phyloP scores from a whole-genome alignment of 2,888 invertebrate species.

The Ellobium chinense region DNA sequence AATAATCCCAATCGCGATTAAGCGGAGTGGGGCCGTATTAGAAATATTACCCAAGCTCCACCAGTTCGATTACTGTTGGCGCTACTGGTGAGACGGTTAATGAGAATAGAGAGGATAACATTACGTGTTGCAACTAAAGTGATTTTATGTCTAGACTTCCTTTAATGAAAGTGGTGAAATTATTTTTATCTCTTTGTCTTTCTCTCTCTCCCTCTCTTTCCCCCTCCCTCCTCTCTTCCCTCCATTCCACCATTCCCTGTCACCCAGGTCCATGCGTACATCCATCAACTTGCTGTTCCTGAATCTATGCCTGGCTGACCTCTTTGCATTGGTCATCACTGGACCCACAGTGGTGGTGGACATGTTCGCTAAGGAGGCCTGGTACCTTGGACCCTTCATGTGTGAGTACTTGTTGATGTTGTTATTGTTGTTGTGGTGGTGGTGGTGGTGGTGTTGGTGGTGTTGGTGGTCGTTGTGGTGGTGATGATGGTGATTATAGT shows the following conservation, averaged over 20 bases:
- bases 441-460: no score
- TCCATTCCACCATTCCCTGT: neutral
- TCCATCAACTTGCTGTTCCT: slow-evolving; percentile 96
- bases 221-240: neutral
- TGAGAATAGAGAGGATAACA: no score
- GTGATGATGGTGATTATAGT: slow-evolving; percentile 95
- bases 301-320: slow-evolving; percentile 94
- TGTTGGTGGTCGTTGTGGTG: no score
- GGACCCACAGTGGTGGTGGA: slow-evolving; percentile 95
- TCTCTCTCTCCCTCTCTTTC: neutral
- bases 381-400: slow-evolving; percentile 94
- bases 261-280: slow-evolving; percentile 84
- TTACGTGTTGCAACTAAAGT: no score
- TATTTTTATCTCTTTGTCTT: no score
- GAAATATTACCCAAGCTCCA: no score
- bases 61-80: no score
- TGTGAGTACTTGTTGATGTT: slow-evolving; percentile 87
- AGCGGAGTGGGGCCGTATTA: no score
- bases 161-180: no score
- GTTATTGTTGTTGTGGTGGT: neutral
- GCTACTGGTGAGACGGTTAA: no score
- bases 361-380: slow-evolving; percentile 93
- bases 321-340: slow-evolving; percentile 93
- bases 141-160: no score
- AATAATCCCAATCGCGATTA: no score